Conservation (phyloP, 35 echinoderm and acorn worm genomes). For the Diadema setosum region DNA sequence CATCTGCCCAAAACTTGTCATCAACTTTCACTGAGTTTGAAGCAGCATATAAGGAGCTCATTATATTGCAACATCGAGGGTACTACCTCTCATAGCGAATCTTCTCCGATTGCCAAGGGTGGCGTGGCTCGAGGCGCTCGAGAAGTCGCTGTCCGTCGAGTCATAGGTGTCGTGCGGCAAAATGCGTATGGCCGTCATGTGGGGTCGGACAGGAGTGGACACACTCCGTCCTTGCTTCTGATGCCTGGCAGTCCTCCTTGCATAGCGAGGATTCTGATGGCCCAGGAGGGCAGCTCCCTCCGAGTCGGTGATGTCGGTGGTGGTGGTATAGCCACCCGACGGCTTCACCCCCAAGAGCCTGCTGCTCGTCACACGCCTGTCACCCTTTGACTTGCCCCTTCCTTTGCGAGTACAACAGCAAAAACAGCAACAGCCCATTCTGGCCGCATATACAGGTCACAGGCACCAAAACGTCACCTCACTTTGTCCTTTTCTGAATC, state of each 20-base stretch:
- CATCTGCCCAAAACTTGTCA: no score
- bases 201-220: background rate
- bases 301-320: background rate
- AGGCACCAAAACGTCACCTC: no score
- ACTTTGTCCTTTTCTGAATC: no score
- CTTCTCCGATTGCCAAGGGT: no score
- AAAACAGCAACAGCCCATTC: background rate
- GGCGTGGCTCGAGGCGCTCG: background rate
- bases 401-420: background rate
- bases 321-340: background rate
- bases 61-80: no score
- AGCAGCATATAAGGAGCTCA: no score
- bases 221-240: background rate
- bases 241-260: no score
- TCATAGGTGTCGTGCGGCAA: background rate
- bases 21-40: no score
- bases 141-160: background rate
- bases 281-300: background rate
- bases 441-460: no score
- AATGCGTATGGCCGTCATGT: background rate
- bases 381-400: background rate
- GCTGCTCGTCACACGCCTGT: no score
- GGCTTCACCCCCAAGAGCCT: no score
- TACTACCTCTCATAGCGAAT: no score
- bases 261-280: background rate